Conservation (phyloP, 2,113 vertebrate genomes). For the Gasterosteus nipponicus region DNA sequence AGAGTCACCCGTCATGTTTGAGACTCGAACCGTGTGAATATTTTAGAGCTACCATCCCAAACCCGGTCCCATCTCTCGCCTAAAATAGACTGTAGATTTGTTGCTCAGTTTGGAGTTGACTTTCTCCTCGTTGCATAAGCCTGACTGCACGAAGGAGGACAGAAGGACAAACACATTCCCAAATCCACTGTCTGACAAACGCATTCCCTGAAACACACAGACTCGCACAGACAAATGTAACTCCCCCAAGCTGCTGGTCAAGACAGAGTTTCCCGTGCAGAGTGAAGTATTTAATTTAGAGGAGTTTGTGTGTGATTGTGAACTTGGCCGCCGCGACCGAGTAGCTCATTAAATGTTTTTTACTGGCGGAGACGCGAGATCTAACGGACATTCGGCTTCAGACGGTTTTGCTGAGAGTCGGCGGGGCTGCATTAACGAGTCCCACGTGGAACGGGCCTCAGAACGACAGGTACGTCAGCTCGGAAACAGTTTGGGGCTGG, state of each 20-base stretch:
- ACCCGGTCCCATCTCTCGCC: constrained; percentile 10
- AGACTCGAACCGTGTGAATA: constrained; percentile 51
- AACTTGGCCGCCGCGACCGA: constrained; percentile 8
- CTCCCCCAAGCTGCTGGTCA: constrained; percentile 4
- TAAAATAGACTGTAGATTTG: constrained; percentile 51
- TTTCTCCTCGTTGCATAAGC: constrained; percentile 63
- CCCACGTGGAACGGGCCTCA: constrained; percentile 30
- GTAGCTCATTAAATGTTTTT: constrained; percentile 32
- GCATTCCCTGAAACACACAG: constrained; percentile 2
- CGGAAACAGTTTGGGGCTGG: not conserved
- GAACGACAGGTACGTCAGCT: constrained; percentile 26
- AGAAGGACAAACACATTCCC: constrained; percentile 33
- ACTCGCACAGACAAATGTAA: constrained; percentile 12
- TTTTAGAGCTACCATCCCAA: constrained; percentile 32
- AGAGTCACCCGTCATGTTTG: constrained; percentile 16
- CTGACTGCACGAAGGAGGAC: constrained; percentile 19
- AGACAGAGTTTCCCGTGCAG: constrained; percentile 36
- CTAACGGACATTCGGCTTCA: constrained; percentile 5
- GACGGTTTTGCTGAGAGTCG: constrained; percentile 1
- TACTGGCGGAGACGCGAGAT: constrained; percentile 4
- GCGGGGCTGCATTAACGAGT: constrained; percentile 47
- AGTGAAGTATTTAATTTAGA: constrained; percentile 34
- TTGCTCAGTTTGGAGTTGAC: constrained; percentile 44
- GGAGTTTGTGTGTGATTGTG: constrained; percentile 16
- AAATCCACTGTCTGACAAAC: constrained; percentile 31